Conservation (phyloP, 2,888 invertebrate genomes). For the Eudasyphora cyanicolor region DNA sequence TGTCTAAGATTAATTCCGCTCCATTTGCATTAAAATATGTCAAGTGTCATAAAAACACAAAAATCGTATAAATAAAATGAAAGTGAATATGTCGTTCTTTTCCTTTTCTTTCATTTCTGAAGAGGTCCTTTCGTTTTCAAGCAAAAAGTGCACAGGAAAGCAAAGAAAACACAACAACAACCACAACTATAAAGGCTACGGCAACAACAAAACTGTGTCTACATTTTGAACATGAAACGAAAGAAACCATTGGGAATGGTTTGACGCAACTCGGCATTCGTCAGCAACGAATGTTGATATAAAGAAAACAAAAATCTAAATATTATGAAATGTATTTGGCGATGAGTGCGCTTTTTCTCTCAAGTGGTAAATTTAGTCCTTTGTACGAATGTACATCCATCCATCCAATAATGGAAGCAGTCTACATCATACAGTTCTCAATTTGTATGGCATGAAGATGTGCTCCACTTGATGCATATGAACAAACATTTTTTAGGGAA, state of each 20-base stretch:
- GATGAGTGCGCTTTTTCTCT: background rate
- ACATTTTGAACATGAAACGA: constrained; percentile 3
- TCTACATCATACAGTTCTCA: too few relatives aligned
- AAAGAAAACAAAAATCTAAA: too few relatives aligned
- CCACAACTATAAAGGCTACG: constrained; percentile 5
- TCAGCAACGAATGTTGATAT: background rate
- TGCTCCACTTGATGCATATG: too few relatives aligned
- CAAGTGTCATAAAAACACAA: constrained; percentile 64
- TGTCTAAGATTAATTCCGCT: constrained; percentile 60
- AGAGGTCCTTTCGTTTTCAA: constrained; percentile 14
- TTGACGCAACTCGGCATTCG: background rate
- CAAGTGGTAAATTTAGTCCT: background rate
- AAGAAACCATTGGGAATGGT: constrained; percentile 9
- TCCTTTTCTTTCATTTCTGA: constrained; percentile 4
- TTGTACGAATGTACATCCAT: too few relatives aligned
- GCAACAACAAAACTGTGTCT: background rate
- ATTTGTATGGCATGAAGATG: too few relatives aligned
- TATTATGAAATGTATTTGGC: background rate
- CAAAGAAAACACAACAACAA: background rate
- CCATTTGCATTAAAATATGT: constrained; percentile 65
- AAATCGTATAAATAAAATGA: constrained; percentile 53
- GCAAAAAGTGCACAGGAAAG: background rate
- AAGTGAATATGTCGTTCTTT: constrained; percentile 29
- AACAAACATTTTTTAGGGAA: too few relatives aligned
- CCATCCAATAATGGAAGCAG: too few relatives aligned